Base-by-base conservation (phyloP, 2,888 invertebrate genomes). In the Branchellion lobata region DNA sequence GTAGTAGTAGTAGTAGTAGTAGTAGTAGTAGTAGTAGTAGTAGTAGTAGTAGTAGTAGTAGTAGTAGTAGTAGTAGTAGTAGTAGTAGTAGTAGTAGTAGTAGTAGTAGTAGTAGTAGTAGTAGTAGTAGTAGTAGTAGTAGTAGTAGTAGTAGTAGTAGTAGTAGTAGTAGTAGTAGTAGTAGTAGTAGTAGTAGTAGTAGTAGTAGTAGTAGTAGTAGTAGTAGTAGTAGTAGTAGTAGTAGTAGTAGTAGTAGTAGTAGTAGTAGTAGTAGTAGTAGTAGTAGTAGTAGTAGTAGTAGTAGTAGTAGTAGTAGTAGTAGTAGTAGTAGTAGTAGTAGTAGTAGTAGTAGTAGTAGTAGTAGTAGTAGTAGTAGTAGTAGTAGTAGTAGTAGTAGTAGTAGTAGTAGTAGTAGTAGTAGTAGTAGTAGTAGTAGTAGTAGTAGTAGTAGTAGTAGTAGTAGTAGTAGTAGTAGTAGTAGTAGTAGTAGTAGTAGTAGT, bases 401-500 rank as follows among this genome's bases (percentile, higher is more conserved):
- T 18, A 57, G 61, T 57, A 57, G 61, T 57, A 57, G n/a, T 57
- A 57, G 61, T 57, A 47, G 47, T 47, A 40, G 40, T 40, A 40
- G 40, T 40, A 40, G 40, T 40, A 40, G 40, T 40, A 40, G 40
- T 40, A 40, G 40, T 40, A 40, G 40, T 40, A 40, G 8, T 40
- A 40, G 8, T 40, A 40, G 40, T 40, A 40, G 40, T 40, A 40
- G 40, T 40, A 40, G 40, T 14, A 14, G 40, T 40, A 14, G 65
- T 65, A 65, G 65, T n/a, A 65, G 29, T 65, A 65, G 65, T 65
- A 21, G 65, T 65, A 8, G n/a, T 27, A 65, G 65, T 65, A 65
- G 65, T 65, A 65, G 65, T 65, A n/a, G 29, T 65, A 27, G 65
- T 65, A 65, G 65, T 65, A 65, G 65, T 65, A 65, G 65, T 65